Evolutionary conservation across 2,113 vertebrate species (phyloP).

Genomic region (Pollimyrus isidori): DNA sequence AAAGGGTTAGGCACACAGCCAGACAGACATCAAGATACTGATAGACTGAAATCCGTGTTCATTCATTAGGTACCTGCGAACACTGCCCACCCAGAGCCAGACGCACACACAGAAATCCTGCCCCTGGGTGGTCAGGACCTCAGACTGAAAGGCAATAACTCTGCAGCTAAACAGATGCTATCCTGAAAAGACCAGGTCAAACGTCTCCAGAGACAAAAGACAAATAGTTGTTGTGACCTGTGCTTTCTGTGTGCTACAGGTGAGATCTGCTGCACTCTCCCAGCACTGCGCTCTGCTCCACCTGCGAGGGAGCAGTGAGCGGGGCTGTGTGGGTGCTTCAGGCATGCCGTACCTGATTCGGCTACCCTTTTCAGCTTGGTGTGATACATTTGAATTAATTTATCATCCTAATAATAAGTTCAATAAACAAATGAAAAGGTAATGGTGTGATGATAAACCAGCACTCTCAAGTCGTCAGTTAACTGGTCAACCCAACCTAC

Average conservation of each 20-base stretch:
- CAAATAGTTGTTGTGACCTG: conserved; percentile 49
- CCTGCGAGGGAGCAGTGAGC: neutral
- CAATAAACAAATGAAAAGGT: neutral
- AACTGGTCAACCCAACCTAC: neutral
- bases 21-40: neutral
- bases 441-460: neutral
- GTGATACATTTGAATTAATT: neutral
- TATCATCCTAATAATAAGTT: neutral
- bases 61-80: neutral
- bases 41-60: neutral
- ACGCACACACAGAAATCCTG: conserved; percentile 15
- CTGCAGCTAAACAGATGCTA: conserved; percentile 45
- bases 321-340: neutral
- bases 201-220: conserved; percentile 42
- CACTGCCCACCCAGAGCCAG: neutral
- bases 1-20: neutral
- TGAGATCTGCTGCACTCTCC: neutral
- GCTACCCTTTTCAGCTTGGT: neutral
- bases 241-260: neutral
- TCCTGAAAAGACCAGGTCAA: conserved; percentile 54
- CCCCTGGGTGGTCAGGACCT: conserved; percentile 66
- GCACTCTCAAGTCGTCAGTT: neutral
- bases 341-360: neutral
- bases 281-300: neutral
- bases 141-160: conserved; percentile 56